A percentile compares a stretch with the other conserved stretches of the same genome.
These are phyloP conservation scores for Elegia similella DNA, from an alignment of 2,888 invertebrate species.

Conservation along the genomic window DNA sequence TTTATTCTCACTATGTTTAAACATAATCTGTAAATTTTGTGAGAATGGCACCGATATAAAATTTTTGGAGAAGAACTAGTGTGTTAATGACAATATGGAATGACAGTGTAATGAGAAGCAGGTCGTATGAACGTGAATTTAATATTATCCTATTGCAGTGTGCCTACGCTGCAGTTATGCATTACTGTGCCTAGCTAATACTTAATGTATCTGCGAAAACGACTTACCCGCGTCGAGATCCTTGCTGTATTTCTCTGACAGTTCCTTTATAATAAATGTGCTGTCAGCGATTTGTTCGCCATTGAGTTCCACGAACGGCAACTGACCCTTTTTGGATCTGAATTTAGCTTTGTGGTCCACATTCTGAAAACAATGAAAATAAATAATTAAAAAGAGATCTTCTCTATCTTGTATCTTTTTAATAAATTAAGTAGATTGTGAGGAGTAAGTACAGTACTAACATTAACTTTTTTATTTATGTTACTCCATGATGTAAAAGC, in stretches of 20 bases:
- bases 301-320: slow-evolving; percentile 97
- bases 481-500: no score
- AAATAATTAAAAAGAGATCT: neutral
- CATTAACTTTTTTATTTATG: no score
- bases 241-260: slow-evolving; percentile 90
- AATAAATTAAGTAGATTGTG: no score
- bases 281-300: slow-evolving; percentile 97
- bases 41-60: no score
- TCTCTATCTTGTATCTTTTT: no score
- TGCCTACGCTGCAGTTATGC: slow-evolving; percentile 16
- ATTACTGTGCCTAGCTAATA: slow-evolving; percentile 4
- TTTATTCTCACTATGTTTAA: neutral
- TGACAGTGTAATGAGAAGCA: slow-evolving; percentile 6
- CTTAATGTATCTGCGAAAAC: neutral
- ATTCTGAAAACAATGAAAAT: slow-evolving; percentile 84
- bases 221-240: slow-evolving; percentile 87
- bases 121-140: neutral
- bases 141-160: neutral
- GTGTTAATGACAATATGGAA: neutral
- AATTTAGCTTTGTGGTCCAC: slow-evolving; percentile 96
- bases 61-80: neutral
- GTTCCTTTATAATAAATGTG: slow-evolving; percentile 93
- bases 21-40: no score
- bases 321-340: slow-evolving; percentile 95
- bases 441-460: no score